phyloP scores from a whole-genome alignment of 1,140 invertebrate species.

The Sinonovacula constricta region DNA sequence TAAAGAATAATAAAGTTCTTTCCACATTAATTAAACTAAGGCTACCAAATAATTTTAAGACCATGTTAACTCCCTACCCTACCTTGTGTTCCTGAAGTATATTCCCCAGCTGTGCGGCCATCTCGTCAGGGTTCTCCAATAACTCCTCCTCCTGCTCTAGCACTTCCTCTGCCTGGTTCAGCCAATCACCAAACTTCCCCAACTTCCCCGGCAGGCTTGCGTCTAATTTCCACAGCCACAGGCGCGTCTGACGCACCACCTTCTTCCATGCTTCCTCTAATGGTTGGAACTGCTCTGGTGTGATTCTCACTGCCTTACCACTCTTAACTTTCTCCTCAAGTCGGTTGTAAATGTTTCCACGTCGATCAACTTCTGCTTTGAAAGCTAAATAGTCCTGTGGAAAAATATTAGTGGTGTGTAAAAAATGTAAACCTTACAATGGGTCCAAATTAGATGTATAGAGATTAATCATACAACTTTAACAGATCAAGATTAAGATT shows the following conservation, averaged over 20 bases:
- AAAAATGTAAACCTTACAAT: too few relatives aligned
- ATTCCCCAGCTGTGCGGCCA: slow-evolving; percentile 83
- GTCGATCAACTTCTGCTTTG: slow-evolving; percentile 71
- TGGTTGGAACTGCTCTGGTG: slow-evolving; percentile 62
- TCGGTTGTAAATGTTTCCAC: slow-evolving; percentile 66
- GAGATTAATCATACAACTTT: too few relatives aligned
- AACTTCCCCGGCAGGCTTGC: slow-evolving; percentile 90
- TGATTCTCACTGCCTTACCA: slow-evolving; percentile 65
- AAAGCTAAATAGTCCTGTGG: slow-evolving; percentile 73
- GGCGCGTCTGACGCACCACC: slow-evolving; percentile 73
- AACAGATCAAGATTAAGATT: too few relatives aligned
- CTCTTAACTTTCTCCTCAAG: slow-evolving; percentile 66
- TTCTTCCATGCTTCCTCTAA: slow-evolving; percentile 68
- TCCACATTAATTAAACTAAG: too few relatives aligned
- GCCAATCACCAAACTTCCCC: slow-evolving; percentile 91
- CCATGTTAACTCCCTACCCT: too few relatives aligned
- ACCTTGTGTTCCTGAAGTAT: slow-evolving; percentile 90
- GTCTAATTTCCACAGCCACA: slow-evolving; percentile 83
- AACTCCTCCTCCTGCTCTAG: slow-evolving; percentile 79
- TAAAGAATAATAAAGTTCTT: too few relatives aligned
- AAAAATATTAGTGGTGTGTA: not conserved
- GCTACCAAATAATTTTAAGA: too few relatives aligned
- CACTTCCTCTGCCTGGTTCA: slow-evolving; percentile 91
- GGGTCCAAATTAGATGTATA: too few relatives aligned
- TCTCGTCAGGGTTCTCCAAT: slow-evolving; percentile 61